Percentiles rank a stretch among this genome's conserved stretches.
Conservation (phyloP, 2,113 vertebrate genomes). For the Hippolais icterina region DNA sequence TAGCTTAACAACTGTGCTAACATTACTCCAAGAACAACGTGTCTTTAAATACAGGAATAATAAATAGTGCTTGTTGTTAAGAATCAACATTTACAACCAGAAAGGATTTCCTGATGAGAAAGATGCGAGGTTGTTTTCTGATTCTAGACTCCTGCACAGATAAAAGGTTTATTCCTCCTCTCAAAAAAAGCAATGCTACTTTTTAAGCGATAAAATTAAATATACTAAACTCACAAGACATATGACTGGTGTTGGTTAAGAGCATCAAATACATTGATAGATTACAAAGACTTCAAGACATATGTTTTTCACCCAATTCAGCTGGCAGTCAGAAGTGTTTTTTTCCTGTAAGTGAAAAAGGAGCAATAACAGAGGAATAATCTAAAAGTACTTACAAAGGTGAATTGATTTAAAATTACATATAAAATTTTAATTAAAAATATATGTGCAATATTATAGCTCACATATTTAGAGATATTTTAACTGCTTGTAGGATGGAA, state of each 20-base stretch:
- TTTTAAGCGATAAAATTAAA: slow-evolving; percentile 25
- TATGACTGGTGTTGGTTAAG: not conserved
- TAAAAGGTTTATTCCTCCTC: not conserved
- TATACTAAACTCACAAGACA: not conserved
- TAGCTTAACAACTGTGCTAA: not conserved
- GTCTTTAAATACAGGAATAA: not conserved
- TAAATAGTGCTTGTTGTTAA: not conserved
- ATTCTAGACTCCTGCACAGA: not conserved
- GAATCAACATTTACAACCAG: slow-evolving; percentile 16
- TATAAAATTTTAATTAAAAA: not conserved
- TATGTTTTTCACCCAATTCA: not conserved
- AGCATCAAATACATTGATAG: not conserved
- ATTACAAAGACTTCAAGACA: not conserved
- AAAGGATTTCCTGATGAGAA: not conserved
- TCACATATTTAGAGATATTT: not conserved
- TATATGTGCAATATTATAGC: not conserved
- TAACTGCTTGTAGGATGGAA: not conserved
- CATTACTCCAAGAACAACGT: not conserved
- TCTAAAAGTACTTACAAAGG: not conserved
- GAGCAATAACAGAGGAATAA: not conserved
- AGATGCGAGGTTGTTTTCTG: not conserved
- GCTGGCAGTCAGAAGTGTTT: accelerated
- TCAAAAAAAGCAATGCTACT: not conserved
- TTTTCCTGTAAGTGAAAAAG: not conserved
- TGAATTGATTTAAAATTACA: not conserved